Conservation (phyloP, 2,797 vertebrate genomes). For the Pteronotus mesoamericanus region DNA sequence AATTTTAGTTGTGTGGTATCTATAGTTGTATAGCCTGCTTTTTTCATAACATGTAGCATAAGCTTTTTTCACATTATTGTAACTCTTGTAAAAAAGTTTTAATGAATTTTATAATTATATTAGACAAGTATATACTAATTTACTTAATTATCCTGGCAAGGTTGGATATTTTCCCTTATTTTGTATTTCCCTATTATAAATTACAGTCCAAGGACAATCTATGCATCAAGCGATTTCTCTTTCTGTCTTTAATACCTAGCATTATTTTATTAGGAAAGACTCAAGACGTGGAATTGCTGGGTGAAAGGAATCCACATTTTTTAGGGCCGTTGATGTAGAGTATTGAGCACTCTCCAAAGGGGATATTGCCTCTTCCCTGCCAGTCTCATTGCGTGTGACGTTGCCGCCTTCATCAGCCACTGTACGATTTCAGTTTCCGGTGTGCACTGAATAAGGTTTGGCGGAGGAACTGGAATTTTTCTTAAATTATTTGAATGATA, state of each 20-base stretch:
- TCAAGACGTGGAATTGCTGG: not conserved
- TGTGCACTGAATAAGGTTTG: not conserved
- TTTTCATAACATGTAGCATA: not conserved
- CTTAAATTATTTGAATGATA: not conserved
- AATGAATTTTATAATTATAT: not conserved
- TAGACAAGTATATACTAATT: not conserved
- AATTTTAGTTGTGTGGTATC: not conserved
- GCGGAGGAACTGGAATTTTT: not conserved
- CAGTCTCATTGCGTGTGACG: not conserved
- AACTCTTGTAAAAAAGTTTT: not conserved
- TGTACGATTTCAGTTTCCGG: not conserved
- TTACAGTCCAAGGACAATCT: not conserved
- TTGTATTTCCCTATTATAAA: not conserved
- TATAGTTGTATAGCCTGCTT: not conserved
- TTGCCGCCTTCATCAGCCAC: not conserved
- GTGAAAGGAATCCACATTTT: not conserved
- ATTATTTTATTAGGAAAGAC: not conserved
- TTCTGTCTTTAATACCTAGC: not conserved
- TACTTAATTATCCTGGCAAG: not conserved
- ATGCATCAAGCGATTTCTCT: not conserved
- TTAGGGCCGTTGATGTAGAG: not conserved
- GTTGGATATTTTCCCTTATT: not conserved
- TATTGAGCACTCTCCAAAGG: not conserved
- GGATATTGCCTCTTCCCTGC: not conserved
- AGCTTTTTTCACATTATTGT: not conserved